Percentiles rank a stretch among this genome's conserved stretches.
Evolutionary conservation across 2,888 invertebrate species (phyloP).

Genomic region (Corbicula japonica): DNA sequence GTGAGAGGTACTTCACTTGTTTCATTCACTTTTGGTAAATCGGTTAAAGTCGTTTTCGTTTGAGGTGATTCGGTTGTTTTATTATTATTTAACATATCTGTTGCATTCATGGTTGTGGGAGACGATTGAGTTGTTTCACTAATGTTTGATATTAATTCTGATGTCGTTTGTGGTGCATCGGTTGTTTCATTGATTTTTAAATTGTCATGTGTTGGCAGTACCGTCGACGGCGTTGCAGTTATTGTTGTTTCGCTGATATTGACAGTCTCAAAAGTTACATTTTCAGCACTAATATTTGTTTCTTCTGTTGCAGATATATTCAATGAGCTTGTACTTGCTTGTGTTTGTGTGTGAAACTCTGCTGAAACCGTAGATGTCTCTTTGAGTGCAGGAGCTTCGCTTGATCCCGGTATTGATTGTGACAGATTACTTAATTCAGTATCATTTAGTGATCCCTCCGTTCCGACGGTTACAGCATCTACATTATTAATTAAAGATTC

Average conservation of each 20-base stretch:
- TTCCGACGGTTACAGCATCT: too few relatives aligned
- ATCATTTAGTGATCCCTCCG: too few relatives aligned
- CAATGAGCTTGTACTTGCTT: too few relatives aligned
- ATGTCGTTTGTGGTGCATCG: background rate
- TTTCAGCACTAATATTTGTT: background rate
- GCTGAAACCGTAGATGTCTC: too few relatives aligned
- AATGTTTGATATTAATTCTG: background rate
- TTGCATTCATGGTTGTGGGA: background rate
- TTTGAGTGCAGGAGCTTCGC: too few relatives aligned
- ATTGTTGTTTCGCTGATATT: background rate
- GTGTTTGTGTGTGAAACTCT: too few relatives aligned
- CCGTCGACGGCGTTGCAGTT: background rate
- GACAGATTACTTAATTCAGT: too few relatives aligned
- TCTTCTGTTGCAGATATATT: too few relatives aligned
- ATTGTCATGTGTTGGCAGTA: too few relatives aligned
- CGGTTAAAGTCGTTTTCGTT: background rate
- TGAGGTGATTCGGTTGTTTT: background rate
- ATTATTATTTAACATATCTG: background rate
- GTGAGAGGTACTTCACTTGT: background rate
- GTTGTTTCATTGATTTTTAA: constrained; percentile 1
- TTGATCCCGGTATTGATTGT: too few relatives aligned
- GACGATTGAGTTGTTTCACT: background rate
- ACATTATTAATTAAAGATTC: too few relatives aligned
- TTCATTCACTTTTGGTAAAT: background rate
- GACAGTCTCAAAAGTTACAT: background rate